Evolutionary conservation across 2,888 invertebrate species (phyloP).

Genomic region (Drosophila neotestacea): DNA sequence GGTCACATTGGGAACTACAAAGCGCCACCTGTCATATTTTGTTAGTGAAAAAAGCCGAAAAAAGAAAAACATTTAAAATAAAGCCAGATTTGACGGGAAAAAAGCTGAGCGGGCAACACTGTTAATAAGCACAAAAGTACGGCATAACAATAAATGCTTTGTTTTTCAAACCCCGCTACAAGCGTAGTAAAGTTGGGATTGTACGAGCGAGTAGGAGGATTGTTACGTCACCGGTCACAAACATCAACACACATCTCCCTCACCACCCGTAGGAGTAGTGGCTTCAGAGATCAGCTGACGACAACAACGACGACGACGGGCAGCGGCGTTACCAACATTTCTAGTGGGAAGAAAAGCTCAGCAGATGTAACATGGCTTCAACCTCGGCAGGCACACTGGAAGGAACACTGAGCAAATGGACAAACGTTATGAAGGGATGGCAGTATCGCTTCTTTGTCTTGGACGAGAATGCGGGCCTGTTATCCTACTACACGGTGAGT

Average conservation of each 20-base stretch:
- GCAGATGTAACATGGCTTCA: conserved; percentile 49
- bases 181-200: conserved; percentile 51
- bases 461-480: conserved; percentile 97
- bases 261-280: conserved; percentile 11
- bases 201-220: conserved; percentile 34
- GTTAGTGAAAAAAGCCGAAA: no score
- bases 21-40: no score
- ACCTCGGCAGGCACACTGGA: conserved; percentile 79
- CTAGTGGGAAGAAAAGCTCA: conserved; percentile 8
- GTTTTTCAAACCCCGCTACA: conserved; percentile 45
- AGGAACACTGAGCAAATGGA: conserved; percentile 85
- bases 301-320: conserved; percentile 24
- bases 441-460: conserved; percentile 99
- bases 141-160: conserved; percentile 64
- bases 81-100: no score
- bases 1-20: no score
- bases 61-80: no score
- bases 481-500: conserved; percentile 99
- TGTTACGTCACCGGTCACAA: conserved; percentile 46
- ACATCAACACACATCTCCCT: conserved; percentile 19
- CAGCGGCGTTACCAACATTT: conserved; percentile 14
- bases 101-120: background rate
- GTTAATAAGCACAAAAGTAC: conserved; percentile 56
- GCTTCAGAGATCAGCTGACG: conserved; percentile 54
- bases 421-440: conserved; percentile 91